Conservation (phyloP, 2,888 invertebrate species). For the Luperina nickerlii region DNA sequence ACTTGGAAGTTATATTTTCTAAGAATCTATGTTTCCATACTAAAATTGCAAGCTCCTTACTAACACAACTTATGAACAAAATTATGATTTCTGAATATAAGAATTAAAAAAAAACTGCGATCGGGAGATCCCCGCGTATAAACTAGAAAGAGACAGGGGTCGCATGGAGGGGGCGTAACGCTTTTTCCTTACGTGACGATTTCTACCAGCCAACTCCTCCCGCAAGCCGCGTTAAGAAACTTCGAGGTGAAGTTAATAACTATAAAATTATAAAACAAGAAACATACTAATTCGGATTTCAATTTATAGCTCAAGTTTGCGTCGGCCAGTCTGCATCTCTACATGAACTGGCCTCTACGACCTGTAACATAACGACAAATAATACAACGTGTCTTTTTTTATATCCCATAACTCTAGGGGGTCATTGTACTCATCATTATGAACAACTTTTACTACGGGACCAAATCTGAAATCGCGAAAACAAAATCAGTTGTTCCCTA, state of each 20-base stretch:
- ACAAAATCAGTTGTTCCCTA: no score
- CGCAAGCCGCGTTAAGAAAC: background rate
- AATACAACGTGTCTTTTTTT: no score
- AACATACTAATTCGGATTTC: constrained; percentile 33
- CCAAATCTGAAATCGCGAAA: no score
- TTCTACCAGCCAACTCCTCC: background rate
- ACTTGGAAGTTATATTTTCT: background rate
- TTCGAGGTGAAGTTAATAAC: background rate
- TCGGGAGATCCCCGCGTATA: background rate
- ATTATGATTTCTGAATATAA: background rate
- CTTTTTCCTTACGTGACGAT: background rate
- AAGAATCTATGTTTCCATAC: no score
- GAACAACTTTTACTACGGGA: no score
- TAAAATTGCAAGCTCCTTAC: constrained; percentile 1
- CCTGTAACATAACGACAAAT: background rate
- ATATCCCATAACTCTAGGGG: no score
- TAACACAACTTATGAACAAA: background rate
- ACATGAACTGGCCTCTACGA: constrained; percentile 22
- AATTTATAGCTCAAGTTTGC: constrained; percentile 44
- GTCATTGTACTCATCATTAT: no score
- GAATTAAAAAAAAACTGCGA: background rate
- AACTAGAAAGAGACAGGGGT: background rate
- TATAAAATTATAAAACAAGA: constrained; percentile 11
- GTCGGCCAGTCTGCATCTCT: constrained; percentile 23
- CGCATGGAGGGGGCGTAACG: background rate